Conservation (phyloP, 2,113 vertebrate species). For the Apus apus region DNA sequence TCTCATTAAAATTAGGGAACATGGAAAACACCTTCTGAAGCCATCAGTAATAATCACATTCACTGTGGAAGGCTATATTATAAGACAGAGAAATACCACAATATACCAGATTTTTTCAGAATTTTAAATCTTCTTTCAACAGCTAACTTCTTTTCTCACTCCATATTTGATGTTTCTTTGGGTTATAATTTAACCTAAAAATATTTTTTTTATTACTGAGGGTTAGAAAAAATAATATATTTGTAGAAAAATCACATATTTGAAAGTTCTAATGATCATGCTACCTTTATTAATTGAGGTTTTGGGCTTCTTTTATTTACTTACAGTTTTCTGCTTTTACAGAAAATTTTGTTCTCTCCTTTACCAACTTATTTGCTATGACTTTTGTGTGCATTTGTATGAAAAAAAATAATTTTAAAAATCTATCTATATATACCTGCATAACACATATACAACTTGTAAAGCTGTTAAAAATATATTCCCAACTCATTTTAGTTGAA, state of each 20-base stretch:
- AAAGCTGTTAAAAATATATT: neutral
- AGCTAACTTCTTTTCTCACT: neutral
- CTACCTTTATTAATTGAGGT: neutral
- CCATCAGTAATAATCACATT: neutral
- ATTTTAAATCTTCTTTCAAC: neutral
- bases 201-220: neutral
- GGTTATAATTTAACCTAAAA: neutral
- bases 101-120: neutral
- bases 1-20: neutral
- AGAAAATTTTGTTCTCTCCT: neutral
- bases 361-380: neutral
- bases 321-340: neutral
- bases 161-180: neutral
- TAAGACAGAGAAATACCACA: neutral
- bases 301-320: neutral
- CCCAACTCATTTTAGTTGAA: neutral
- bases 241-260: neutral
- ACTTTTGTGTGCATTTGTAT: neutral
- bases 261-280: neutral
- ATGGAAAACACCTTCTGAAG: neutral
- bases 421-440: neutral
- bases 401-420: neutral
- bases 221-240: neutral
- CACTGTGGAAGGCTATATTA: neutral
- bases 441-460: neutral